phyloP scores from a whole-genome alignment of 2,888 invertebrate genomes.

The Apamea anceps region DNA sequence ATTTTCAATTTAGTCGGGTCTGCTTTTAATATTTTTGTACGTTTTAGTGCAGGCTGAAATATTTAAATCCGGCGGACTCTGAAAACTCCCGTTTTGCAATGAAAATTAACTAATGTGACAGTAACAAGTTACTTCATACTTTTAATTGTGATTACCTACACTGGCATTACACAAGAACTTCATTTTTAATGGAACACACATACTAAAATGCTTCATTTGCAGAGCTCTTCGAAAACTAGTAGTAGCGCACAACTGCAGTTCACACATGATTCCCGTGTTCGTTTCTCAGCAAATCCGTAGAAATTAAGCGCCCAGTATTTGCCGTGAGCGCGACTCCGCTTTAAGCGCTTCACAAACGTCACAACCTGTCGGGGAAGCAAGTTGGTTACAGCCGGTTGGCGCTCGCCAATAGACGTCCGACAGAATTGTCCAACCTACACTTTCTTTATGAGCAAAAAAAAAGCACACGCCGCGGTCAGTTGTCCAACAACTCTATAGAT shows the following conservation, averaged over 20 bases:
- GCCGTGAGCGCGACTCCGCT: conserved; percentile 46
- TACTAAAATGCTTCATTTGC: conserved; percentile 17
- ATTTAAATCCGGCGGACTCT: neutral
- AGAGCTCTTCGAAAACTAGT: conserved; percentile 10
- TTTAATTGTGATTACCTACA: neutral
- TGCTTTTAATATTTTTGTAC: neutral
- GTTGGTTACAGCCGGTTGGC: neutral
- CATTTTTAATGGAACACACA: neutral
- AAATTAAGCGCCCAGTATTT: conserved; percentile 74
- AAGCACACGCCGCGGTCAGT: too few relatives aligned
- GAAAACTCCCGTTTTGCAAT: neutral
- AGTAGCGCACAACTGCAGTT: conserved; percentile 43
- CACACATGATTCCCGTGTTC: conserved; percentile 69
- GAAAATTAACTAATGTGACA: neutral
- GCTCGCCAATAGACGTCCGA: neutral
- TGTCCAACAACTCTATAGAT: neutral
- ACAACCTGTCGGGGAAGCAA: neutral
- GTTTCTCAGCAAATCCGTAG: conserved; percentile 72
- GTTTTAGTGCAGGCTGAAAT: neutral
- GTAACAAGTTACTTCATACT: neutral
- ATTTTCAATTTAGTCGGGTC: neutral
- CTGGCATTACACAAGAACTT: neutral
- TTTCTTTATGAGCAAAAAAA: neutral
- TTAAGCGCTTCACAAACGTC: conserved; percentile 15
- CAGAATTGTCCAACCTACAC: neutral